Conservation (phyloP, 2,113 vertebrate genomes). For the Lophura nycthemera region DNA sequence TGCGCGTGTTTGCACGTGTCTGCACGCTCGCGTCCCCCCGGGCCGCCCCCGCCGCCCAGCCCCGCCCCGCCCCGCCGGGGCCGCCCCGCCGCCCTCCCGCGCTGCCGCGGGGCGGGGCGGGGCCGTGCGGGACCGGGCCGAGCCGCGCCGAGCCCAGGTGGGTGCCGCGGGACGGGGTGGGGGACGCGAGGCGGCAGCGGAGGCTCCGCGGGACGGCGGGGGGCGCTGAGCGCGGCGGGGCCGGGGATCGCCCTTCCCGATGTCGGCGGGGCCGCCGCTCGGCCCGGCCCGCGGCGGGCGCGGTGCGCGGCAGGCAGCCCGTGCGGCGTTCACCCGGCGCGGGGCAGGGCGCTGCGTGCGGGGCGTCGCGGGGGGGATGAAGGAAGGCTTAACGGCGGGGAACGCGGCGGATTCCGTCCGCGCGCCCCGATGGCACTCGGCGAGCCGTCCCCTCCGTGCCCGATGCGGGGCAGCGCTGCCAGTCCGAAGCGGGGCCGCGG, state of each 20-base stretch:
- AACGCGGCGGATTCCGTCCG: neutral
- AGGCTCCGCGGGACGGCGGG: no score
- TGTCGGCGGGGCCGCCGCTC: no score
- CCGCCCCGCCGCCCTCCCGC: neutral
- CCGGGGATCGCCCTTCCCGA: no score
- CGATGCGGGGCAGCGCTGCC: neutral
- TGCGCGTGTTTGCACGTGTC: neutral
- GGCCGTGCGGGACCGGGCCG: neutral
- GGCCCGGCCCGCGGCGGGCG: no score
- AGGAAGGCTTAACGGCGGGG: neutral
- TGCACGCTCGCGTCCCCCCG: neutral
- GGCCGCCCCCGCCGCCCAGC: neutral
- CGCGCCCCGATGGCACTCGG: neutral
- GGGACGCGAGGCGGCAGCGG: neutral
- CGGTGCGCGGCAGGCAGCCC: no score
- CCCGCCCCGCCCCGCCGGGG: neutral
- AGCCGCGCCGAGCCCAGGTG: neutral
- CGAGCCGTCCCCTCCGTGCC: neutral
- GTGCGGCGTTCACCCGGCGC: neutral
- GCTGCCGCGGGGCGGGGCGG: neutral
- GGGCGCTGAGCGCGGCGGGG: no score
- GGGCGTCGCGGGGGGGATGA: neutral
- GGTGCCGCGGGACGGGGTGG: neutral
- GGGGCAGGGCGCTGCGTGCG: neutral
- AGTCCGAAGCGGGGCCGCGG: neutral